These are phyloP conservation scores for Catagonus wagneri DNA, from an alignment of 2,113 vertebrate genomes.

Conservation along the genomic window DNA sequence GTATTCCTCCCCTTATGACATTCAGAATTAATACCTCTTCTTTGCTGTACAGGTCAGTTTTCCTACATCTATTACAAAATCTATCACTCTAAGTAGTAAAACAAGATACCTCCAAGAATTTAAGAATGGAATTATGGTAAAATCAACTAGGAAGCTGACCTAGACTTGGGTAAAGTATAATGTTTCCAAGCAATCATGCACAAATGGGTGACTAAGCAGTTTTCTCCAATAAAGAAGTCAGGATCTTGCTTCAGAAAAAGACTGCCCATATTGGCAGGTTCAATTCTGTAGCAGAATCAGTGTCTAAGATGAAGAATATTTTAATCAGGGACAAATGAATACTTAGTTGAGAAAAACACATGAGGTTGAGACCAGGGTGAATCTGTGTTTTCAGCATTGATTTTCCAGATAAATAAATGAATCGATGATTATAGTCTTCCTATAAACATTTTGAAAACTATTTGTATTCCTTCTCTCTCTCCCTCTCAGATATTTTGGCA, in stretches of 20 bases:
- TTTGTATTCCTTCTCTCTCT: accelerated
- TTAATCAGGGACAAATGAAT: slow-evolving; percentile 20
- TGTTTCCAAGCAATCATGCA: background rate
- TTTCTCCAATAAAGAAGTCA: slow-evolving; percentile 35
- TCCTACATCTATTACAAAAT: background rate
- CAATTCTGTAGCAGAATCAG: background rate
- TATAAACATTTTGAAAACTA: background rate
- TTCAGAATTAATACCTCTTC: background rate
- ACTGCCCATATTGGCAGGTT: background rate
- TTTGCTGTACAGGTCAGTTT: background rate
- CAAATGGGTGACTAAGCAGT: slow-evolving; percentile 6
- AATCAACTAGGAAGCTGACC: slow-evolving; percentile 16
- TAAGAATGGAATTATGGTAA: slow-evolving; percentile 24
- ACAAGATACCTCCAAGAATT: background rate
- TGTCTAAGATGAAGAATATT: background rate
- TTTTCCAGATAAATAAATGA: background rate
- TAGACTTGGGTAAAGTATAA: background rate
- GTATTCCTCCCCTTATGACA: background rate
- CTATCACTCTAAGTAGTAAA: slow-evolving; percentile 43
- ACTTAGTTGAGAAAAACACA: background rate
- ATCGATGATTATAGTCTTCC: background rate
- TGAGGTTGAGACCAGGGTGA: background rate
- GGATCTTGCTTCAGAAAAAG: slow-evolving; percentile 22
- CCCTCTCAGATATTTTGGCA: background rate
- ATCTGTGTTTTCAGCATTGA: background rate